Percentiles rank a stretch among this genome's conserved stretches.
phyloP scores from a whole-genome alignment of 2,113 vertebrate genomes.

The Periophthalmus modestus region DNA sequence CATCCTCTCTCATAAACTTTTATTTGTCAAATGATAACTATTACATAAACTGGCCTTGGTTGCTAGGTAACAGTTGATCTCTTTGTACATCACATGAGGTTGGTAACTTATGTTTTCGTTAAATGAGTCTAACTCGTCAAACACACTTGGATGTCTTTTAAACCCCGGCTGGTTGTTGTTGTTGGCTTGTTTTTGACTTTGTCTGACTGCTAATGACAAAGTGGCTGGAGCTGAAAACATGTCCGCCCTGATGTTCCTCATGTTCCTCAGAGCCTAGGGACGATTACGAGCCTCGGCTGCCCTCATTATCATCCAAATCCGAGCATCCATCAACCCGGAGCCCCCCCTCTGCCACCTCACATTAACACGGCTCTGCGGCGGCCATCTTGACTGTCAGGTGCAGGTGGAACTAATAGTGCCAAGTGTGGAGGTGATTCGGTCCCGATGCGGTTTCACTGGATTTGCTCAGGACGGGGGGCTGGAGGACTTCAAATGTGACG shows the following conservation, averaged over 20 bases:
- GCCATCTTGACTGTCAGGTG: constrained; percentile 10
- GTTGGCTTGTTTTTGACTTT: neutral
- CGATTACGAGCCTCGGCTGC: constrained; percentile 19
- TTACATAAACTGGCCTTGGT: too few relatives aligned
- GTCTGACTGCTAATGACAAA: constrained; percentile 1
- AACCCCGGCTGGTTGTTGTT: neutral
- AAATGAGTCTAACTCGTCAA: neutral
- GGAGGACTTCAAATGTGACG: neutral
- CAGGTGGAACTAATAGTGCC: constrained; percentile 11
- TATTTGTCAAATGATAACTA: too few relatives aligned
- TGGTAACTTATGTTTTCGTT: neutral
- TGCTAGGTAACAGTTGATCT: too few relatives aligned
- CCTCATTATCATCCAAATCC: constrained; percentile 36
- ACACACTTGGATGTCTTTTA: neutral
- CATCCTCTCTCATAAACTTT: too few relatives aligned
- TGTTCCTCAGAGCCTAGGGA: constrained; percentile 19
- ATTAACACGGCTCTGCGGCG: neutral
- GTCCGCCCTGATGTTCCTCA: constrained; percentile 34
- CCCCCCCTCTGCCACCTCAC: neutral
- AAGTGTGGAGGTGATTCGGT: neutral
- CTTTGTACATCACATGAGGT: too few relatives aligned
- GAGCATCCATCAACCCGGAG: constrained; percentile 38
- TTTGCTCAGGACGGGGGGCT: neutral
- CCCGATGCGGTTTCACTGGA: neutral
- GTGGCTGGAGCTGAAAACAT: constrained; percentile 14